Conservation (phyloP, 2,888 invertebrate species). For the Spisula subtruncata region DNA sequence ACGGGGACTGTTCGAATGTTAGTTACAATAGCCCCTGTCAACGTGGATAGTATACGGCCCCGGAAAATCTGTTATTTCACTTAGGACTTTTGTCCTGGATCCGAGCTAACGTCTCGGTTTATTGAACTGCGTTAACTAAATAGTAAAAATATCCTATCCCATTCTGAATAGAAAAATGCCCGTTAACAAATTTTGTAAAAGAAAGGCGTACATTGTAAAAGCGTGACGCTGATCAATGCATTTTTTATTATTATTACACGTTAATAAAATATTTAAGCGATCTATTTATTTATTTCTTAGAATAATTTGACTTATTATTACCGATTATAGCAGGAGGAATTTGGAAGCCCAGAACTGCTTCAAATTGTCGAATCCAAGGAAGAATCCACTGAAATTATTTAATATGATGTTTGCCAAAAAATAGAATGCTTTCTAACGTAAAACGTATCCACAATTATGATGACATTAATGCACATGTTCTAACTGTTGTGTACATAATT, state of each 20-base stretch:
- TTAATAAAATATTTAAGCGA: too few species aligned
- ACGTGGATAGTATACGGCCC: constrained; percentile 24
- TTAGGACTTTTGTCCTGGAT: constrained; percentile 5
- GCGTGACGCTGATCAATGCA: background rate
- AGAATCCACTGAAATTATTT: too few species aligned
- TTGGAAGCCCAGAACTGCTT: too few species aligned
- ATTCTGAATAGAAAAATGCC: background rate
- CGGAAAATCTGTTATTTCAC: constrained; percentile 36
- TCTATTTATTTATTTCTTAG: too few species aligned
- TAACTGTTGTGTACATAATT: too few species aligned
- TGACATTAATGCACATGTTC: too few species aligned
- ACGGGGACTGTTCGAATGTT: background rate
- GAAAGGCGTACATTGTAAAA: background rate
- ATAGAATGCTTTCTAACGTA: too few species aligned
- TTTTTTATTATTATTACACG: background rate
- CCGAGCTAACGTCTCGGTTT: background rate
- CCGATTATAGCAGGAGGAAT: too few species aligned
- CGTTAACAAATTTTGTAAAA: background rate
- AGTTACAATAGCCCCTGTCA: background rate
- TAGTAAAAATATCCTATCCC: background rate
- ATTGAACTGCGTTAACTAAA: background rate
- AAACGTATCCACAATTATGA: too few species aligned
- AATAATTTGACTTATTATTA: too few species aligned
- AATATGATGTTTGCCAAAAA: too few species aligned
- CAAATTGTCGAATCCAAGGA: too few species aligned